These are phyloP conservation scores for Trisateles emortualis DNA, from an alignment of 2,888 invertebrate species.

Conservation along the genomic window DNA sequence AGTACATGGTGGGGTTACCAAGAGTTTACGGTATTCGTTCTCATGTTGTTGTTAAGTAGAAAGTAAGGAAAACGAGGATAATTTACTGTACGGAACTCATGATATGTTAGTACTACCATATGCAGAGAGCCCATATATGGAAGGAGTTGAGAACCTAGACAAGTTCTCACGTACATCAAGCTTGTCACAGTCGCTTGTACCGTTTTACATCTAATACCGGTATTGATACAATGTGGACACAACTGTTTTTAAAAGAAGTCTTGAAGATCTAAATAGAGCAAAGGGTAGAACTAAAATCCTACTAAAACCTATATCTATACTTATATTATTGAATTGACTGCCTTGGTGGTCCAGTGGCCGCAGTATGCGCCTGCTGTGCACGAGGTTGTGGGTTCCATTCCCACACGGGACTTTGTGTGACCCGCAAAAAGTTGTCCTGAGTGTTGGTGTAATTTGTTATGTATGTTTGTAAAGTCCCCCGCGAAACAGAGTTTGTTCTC, in stretches of 20 bases:
- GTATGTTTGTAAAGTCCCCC: too few species aligned
- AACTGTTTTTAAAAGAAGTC: constrained; percentile 37
- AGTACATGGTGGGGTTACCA: constrained; percentile 11
- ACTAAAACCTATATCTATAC: too few species aligned
- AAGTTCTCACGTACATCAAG: constrained; percentile 70
- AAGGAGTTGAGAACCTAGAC: constrained; percentile 55
- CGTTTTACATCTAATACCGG: constrained; percentile 52
- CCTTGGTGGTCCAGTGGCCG: too few species aligned
- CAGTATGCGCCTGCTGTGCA: too few species aligned
- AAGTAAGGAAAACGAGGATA: constrained; percentile 68
- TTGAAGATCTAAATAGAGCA: constrained; percentile 2
- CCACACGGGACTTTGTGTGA: too few species aligned
- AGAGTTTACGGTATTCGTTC: constrained; percentile 26
- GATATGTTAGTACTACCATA: constrained; percentile 62
- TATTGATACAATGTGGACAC: constrained; percentile 45
- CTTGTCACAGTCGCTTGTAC: constrained; percentile 48
- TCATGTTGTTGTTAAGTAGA: constrained; percentile 56
- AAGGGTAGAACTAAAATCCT: neutral
- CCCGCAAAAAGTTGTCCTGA: too few species aligned
- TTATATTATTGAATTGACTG: too few species aligned
- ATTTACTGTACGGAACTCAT: constrained; percentile 50
- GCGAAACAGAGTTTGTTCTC: too few species aligned
- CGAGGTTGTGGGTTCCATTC: too few species aligned
- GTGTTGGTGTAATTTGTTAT: too few species aligned
- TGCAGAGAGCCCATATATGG: constrained; percentile 67